Evolutionary conservation across 2,888 invertebrate species (phyloP).

Genomic region (Glyphotaelius pellucidus): DNA sequence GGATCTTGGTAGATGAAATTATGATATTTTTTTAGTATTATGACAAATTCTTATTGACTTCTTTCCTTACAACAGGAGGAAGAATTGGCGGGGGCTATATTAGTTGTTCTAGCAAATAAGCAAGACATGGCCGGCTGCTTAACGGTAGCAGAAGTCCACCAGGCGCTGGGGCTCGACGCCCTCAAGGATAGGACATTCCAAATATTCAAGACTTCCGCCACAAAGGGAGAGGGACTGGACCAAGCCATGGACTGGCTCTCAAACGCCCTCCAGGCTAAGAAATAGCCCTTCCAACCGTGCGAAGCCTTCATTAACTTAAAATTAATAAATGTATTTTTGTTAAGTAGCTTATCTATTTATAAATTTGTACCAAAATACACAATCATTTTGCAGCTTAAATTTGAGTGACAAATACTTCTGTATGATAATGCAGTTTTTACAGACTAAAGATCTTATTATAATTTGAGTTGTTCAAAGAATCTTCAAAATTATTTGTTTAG

Average conservation of each 20-base stretch:
- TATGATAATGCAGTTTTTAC: not conserved
- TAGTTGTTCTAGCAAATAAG: constrained; percentile 98
- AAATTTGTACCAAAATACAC: constrained; percentile 57
- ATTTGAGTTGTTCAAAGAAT: not conserved
- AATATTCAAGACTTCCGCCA: constrained; percentile 99
- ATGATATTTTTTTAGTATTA: not conserved
- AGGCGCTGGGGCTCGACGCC: constrained; percentile 95
- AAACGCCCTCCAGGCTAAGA: constrained; percentile 91
- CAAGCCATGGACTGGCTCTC: constrained; percentile 99
- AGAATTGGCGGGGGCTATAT: constrained; percentile 95
- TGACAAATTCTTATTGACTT: not conserved
- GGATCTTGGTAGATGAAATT: no score
- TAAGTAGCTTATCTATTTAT: constrained; percentile 62
- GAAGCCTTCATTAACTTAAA: constrained; percentile 62
- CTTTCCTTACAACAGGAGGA: constrained; percentile 86
- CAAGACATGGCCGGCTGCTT: constrained; percentile 99
- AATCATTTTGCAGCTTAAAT: not conserved
- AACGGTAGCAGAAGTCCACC: constrained; percentile 97
- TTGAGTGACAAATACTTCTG: not conserved
- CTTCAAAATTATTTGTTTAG: not conserved
- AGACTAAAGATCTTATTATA: not conserved
- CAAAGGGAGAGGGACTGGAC: constrained; percentile 98
- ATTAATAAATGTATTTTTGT: constrained; percentile 63
- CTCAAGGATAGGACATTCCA: constrained; percentile 98
- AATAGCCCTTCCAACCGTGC: constrained; percentile 77